Evolutionary conservation across 2,113 vertebrate genomes (phyloP).

Genomic region (Thalassarche chlororhynchos): DNA sequence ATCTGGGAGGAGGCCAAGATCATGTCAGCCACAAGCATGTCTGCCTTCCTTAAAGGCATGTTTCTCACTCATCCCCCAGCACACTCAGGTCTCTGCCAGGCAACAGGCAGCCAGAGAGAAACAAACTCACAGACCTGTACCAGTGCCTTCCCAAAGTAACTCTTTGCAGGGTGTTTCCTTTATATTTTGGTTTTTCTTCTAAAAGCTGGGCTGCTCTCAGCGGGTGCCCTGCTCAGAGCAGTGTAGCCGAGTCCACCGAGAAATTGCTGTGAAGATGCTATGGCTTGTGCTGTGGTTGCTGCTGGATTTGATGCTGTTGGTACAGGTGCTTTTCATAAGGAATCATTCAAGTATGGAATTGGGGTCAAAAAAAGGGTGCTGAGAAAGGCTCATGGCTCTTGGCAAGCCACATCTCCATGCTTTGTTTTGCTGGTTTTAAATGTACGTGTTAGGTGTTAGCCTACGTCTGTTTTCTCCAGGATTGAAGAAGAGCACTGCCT

Average conservation of each 20-base stretch:
- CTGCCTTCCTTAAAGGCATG: not conserved
- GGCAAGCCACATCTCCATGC: not conserved
- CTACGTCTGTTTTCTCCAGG: not conserved
- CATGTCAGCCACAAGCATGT: not conserved
- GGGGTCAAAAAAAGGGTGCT: not conserved
- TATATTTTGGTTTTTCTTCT: not conserved
- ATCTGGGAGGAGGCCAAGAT: slow-evolving; percentile 35
- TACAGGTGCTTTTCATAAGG: not conserved
- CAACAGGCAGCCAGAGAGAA: not conserved
- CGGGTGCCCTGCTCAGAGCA: not conserved
- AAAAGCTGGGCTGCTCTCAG: not conserved
- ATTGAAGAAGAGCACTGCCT: not conserved
- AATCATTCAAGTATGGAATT: not conserved
- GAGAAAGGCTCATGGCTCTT: not conserved
- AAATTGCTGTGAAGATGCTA: not conserved
- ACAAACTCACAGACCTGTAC: not conserved
- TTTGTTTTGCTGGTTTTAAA: not conserved
- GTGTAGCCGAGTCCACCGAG: not conserved
- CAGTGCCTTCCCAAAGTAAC: not conserved
- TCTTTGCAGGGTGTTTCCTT: not conserved
- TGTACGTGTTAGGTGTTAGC: fast-evolving
- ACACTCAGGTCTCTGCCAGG: not conserved
- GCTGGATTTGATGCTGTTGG: not conserved
- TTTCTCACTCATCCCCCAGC: not conserved
- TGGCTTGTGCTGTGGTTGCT: not conserved